Evolutionary conservation across 2,797 vertebrate species (phyloP), one percentile per base, ranked within the genome.

Genomic region (Chaetodon trifasciatus): DNA sequence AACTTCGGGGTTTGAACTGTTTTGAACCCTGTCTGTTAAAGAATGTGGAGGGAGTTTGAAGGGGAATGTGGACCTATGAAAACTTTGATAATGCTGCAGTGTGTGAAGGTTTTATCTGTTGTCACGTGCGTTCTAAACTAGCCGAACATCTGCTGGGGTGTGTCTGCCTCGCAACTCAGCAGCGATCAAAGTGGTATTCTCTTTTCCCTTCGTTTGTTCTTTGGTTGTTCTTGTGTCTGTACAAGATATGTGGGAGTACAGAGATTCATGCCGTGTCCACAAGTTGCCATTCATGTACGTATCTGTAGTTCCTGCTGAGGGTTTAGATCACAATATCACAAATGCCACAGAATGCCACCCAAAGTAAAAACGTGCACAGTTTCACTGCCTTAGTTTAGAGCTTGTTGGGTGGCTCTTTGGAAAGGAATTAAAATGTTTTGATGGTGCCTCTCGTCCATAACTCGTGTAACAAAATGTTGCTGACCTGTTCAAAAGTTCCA

Each of bases 131-230:
- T 39, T 56, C 6, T 61, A 55, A 64, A 50, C 65, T 47, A 63
- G 57, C 70, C 50, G 57, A 76, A 83, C 81, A 84, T 76, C 79
- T 90, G 81, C 53, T 55, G 58, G 24, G 57, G 42, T 42, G 63
- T 71, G 66, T 69, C 53, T 47, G 67, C 35, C 28, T 73, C 12
- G 37, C 66, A 71, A 57, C 63, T 44, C 46, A 4, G 63, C 37
- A 50, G 63, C 56, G 50, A 32, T 72, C 65, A 44, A 56, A 52
- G 50, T 32, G 64, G 62, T 67, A 2, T 49, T 66, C 56, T 12
- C 68, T 58, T 32, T 53, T 66, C 15, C 55, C 74, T 69, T 44
- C 58, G 62, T 79, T 68, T 58, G 58, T 50, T 70, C 44, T 65
- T 12, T 57, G 11, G 16, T 23, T 74, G 74, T 56, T 50, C 24